Conservation (phyloP, 2,888 invertebrate species). For the Bruchidius siliquastri region DNA sequence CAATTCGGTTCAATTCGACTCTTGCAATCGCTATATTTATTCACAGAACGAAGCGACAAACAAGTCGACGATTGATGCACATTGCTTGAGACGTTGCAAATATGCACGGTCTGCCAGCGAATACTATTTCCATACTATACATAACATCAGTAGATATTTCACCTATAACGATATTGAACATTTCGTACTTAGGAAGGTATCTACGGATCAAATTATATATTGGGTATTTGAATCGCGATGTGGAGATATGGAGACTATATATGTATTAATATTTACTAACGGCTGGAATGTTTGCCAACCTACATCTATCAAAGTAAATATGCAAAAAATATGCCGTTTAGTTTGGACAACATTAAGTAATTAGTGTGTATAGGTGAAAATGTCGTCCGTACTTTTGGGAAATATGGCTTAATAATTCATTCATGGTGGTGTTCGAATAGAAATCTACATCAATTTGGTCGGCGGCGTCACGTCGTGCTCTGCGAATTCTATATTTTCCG, state of each 20-base stretch:
- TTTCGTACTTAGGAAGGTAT: not conserved
- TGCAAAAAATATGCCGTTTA: no score
- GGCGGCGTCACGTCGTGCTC: not conserved
- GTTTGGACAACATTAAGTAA: no score
- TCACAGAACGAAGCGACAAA: not conserved
- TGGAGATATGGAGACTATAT: not conserved
- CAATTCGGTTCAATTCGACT: not conserved
- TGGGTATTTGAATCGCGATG: not conserved
- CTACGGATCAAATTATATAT: not conserved
- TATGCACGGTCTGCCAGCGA: not conserved
- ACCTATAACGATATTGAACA: not conserved
- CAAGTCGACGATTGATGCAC: not conserved
- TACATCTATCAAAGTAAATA: no score
- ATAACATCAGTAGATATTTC: not conserved
- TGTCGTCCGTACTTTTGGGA: not conserved
- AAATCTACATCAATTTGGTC: not conserved
- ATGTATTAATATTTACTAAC: no score
- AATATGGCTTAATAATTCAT: not conserved
- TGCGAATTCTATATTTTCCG: not conserved
- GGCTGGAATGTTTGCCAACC: no score
- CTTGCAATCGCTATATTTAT: not conserved
- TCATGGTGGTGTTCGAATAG: not conserved
- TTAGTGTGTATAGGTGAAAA: no score
- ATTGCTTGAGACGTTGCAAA: not conserved
- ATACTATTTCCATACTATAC: not conserved